Conservation (phyloP, 2,888 invertebrate species). For the Bombylius major region DNA sequence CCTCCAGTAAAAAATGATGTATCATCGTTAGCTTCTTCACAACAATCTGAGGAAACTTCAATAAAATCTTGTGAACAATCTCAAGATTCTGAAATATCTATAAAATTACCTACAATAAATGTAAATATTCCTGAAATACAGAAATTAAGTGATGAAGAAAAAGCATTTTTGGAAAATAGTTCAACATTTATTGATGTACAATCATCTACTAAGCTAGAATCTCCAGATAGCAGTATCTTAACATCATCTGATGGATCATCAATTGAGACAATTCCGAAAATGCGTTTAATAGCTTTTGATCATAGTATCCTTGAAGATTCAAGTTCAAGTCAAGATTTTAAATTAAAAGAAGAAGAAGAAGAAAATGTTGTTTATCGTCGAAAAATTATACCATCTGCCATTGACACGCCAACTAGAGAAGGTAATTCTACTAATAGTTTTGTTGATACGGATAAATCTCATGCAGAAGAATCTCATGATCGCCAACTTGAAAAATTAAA, state of each 20-base stretch:
- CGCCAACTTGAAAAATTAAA: slow-evolving; percentile 43
- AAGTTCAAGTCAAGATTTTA: slow-evolving; percentile 2
- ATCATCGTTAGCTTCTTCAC: slow-evolving; percentile 19
- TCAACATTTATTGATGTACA: background rate
- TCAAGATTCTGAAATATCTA: background rate
- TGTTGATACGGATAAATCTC: background rate
- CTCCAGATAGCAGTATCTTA: too few relatives aligned
- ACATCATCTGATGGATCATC: background rate
- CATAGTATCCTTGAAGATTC: slow-evolving; percentile 20
- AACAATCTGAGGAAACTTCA: background rate
- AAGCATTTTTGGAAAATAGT: slow-evolving; percentile 24
- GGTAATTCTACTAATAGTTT: slow-evolving; percentile 3
- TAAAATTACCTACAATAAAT: background rate
- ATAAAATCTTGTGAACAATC: slow-evolving; percentile 8
- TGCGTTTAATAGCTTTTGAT: slow-evolving; percentile 24
- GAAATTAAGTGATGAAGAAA: slow-evolving; percentile 28
- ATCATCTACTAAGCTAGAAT: background rate
- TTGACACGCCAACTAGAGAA: slow-evolving; percentile 22
- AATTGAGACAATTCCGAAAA: slow-evolving; percentile 6
- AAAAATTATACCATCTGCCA: slow-evolving; percentile 20
- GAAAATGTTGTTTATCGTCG: slow-evolving; percentile 26
- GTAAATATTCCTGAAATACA: slow-evolving; percentile 16
- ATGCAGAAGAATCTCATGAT: slow-evolving; percentile 19
- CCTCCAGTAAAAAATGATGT: slow-evolving; percentile 35
- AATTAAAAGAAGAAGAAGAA: slow-evolving; percentile 16